phyloP scores from a whole-genome alignment of 2,113 vertebrate genomes.

The Gadus chalcogrammus region DNA sequence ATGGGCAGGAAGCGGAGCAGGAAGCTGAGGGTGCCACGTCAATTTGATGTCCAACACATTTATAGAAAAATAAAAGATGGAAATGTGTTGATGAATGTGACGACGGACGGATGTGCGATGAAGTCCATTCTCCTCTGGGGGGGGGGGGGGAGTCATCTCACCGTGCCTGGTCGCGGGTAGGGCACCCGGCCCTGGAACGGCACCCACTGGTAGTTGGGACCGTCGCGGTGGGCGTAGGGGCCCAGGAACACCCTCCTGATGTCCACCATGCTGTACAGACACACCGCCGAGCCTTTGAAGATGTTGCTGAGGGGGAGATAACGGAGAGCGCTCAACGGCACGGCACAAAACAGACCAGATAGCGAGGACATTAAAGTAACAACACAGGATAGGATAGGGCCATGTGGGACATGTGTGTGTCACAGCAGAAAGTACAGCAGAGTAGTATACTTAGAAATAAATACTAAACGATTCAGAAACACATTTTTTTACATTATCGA shows the following conservation, averaged over 20 bases:
- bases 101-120: no score
- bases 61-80: no score
- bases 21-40: no score
- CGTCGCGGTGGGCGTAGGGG: slow-evolving; percentile 93
- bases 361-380: not conserved
- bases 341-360: not conserved
- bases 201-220: slow-evolving; percentile 97
- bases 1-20: no score
- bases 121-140: no score
- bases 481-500: no score
- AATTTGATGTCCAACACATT: no score
- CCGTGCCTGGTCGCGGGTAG: slow-evolving; percentile 94
- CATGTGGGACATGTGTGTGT: no score
- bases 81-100: no score
- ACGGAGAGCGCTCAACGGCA: slow-evolving; percentile 3
- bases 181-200: slow-evolving; percentile 93
- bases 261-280: slow-evolving; percentile 95
- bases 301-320: slow-evolving; percentile 80
- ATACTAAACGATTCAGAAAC: no score
- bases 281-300: slow-evolving; percentile 96
- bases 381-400: not conserved
- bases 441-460: not conserved
- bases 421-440: slow-evolving; percentile 18
- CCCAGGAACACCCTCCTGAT: slow-evolving; percentile 93
- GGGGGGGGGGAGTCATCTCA: slow-evolving; percentile 62